These are phyloP conservation scores for Serilophus lunatus DNA, from an alignment of 2,113 vertebrate species.

Conservation along the genomic window DNA sequence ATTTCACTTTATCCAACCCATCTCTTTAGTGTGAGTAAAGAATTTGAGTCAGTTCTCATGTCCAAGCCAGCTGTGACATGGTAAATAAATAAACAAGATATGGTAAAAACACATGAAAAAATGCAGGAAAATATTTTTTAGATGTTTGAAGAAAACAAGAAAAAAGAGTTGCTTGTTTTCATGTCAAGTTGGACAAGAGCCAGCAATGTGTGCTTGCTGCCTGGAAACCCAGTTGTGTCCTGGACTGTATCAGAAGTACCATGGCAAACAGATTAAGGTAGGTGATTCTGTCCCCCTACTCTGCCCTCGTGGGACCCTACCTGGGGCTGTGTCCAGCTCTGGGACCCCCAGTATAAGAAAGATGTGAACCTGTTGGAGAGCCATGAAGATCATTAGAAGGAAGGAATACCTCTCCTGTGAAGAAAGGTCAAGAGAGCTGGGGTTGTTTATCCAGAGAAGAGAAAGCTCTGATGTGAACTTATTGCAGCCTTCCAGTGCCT, in stretches of 20 bases:
- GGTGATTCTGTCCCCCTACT: background rate
- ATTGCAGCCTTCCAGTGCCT: background rate
- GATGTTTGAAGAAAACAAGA: background rate
- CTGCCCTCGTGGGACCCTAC: background rate
- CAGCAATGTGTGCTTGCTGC: rapidly evolving
- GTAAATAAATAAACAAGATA: background rate
- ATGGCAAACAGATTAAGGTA: background rate
- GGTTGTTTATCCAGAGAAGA: background rate
- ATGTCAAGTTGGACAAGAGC: background rate
- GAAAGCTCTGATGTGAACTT: background rate
- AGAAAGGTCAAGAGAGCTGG: background rate
- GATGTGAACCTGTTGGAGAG: background rate
- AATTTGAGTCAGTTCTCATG: background rate
- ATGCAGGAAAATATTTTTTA: background rate
- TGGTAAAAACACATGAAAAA: background rate
- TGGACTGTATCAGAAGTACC: background rate
- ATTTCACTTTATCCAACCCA: background rate
- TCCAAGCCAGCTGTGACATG: background rate
- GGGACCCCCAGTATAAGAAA: background rate
- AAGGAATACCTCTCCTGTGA: background rate
- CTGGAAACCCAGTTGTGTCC: background rate
- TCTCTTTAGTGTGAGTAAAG: background rate
- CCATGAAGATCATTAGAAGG: too few species aligned
- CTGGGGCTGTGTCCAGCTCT: background rate
- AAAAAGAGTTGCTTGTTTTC: background rate